Conservation (phyloP, 1,140 invertebrate genomes). For the Ostrea edulis region DNA sequence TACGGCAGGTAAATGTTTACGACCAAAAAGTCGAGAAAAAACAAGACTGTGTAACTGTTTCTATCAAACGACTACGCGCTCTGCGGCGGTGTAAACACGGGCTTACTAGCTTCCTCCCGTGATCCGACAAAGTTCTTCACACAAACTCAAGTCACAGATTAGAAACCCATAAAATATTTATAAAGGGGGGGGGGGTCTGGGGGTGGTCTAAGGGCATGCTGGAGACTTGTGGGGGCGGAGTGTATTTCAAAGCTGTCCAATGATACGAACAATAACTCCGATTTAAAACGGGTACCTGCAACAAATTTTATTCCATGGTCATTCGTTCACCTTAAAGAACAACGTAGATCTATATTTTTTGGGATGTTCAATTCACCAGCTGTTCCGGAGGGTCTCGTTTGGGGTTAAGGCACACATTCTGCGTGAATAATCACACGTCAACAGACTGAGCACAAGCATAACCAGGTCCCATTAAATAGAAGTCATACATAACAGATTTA, state of each 20-base stretch:
- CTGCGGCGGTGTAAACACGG: background rate
- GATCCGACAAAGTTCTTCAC: slow-evolving; percentile 6
- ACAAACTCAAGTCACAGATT: background rate
- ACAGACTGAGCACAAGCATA: too few species aligned
- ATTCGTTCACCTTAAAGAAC: too few species aligned
- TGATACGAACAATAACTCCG: background rate
- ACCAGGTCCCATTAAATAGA: too few species aligned
- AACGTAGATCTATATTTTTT: too few species aligned
- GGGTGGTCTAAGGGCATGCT: too few species aligned
- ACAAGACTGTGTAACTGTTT: background rate
- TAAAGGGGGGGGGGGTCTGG: background rate
- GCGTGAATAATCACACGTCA: too few species aligned
- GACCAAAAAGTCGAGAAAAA: slow-evolving; percentile 13
- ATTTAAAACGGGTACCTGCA: background rate
- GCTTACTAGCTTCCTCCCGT: background rate
- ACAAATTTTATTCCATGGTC: too few species aligned
- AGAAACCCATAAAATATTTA: background rate
- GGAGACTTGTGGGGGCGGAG: too few species aligned
- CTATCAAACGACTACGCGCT: slow-evolving; percentile 22
- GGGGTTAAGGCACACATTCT: too few species aligned
- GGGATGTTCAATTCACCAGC: too few species aligned
- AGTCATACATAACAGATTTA: too few species aligned
- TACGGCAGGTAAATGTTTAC: slow-evolving; percentile 10
- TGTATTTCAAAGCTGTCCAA: background rate
- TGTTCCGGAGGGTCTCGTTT: too few species aligned